Evolutionary conservation across 2,888 invertebrate genomes (phyloP), one percentile per base, ranked within the genome.

Genomic region (Boloria selene): DNA sequence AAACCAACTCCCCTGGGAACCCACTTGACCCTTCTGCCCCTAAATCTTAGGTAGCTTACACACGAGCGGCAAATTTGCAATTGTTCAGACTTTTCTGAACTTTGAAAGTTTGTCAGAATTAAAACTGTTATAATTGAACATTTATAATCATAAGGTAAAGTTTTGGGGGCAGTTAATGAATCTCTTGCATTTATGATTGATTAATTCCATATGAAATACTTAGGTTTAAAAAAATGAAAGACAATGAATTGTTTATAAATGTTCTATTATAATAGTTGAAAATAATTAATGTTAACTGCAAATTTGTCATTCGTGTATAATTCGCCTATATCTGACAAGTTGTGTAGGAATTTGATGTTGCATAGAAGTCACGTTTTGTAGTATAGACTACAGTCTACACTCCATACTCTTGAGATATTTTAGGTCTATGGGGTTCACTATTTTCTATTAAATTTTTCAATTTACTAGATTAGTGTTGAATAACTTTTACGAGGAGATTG

Each of bases 401-500:
- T 26, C 13, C 26, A 16, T 72, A 70, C 65, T 65, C 62, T 53
- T 61, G 44, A 26, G 45, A 60, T 56, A 56, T 62, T 72, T 67
- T 71, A 64, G 53, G 65, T 69, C 69, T 65, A 70, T 65, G 73
- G 73, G 73, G 74, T 75, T 72, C 68, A 75, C 75, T 83, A 77
- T 83, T 85, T 85, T 84, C 79, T 79, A 83, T 77, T 65, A 75
- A 70, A 73, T 79, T 83, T 84, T 81, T 74, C 71, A 76, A 56
- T 77, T 81, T 81, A 76, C 74, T 71, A 75, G 71, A 73, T 72
- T 49, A 59, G 18, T 14, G 17, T 50, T 59, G 17, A 38, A 49
- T 50, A 38, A 50, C 38, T 59, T 59, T 59, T 38, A 49, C 6
- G 49, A 49, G 47, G 59, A 22, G 59, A 49, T 49, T 59, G 49